A percentile compares a stretch with the other conserved stretches of the same genome.
phyloP scores from a whole-genome alignment of 2,113 vertebrate species.

The Cathartes aura region DNA sequence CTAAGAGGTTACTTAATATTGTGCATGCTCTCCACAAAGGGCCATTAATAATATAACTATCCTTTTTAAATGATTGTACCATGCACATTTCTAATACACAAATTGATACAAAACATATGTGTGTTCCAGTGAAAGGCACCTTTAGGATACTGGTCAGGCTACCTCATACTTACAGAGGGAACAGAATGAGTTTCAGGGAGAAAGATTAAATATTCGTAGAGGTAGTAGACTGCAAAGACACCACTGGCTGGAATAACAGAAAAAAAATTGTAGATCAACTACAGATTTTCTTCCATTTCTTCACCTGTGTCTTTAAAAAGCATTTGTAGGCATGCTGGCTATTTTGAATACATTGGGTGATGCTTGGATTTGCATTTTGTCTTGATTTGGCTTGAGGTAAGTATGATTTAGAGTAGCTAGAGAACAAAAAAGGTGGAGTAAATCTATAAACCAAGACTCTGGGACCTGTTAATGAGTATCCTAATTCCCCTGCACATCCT shows the following conservation, averaged over 20 bases:
- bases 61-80: accelerated
- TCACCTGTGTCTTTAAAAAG: not conserved
- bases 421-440: not conserved
- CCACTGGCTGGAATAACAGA: not conserved
- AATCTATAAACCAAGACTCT: not conserved
- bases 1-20: not conserved
- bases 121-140: not conserved
- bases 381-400: not conserved
- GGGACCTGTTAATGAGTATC: not conserved
- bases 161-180: not conserved
- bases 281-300: not conserved
- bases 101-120: not conserved
- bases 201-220: not conserved
- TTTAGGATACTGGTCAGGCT: not conserved
- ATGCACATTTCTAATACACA: not conserved
- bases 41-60: not conserved
- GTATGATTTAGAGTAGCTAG: not conserved
- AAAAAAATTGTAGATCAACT: not conserved
- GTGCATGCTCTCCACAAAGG: not conserved
- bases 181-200: not conserved
- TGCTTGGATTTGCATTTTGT: not conserved
- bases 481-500: not conserved
- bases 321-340: not conserved
- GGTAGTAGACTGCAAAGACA: not conserved
- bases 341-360: not conserved